These are phyloP conservation scores for Labeo rohita DNA, from an alignment of 2,113 vertebrate species.

Conservation along the genomic window DNA sequence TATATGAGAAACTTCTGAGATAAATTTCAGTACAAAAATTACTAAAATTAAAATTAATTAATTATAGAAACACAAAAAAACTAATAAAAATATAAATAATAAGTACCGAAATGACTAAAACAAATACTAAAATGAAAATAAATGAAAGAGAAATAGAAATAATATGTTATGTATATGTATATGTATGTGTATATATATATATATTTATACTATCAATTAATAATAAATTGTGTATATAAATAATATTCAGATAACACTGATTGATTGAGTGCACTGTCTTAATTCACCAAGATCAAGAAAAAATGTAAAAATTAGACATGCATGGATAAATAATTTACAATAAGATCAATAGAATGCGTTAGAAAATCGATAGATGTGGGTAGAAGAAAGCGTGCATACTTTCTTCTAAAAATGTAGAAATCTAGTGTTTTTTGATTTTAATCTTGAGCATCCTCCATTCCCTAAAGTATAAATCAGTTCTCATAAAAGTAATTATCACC, in stretches of 20 bases:
- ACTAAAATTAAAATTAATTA: not conserved
- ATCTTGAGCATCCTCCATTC: not conserved
- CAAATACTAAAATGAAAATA: not conserved
- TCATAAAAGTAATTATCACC: not conserved
- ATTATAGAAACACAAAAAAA: not conserved
- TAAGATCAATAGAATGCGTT: not conserved
- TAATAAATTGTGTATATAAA: not conserved
- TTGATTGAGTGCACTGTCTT: not conserved
- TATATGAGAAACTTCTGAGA: not conserved
- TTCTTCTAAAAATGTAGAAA: not conserved
- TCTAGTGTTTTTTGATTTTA: not conserved
- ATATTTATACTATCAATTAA: too few relatives aligned
- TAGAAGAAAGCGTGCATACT: not conserved
- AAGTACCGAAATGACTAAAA: not conserved
- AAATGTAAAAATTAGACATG: not conserved
- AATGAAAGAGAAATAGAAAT: not conserved
- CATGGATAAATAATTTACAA: not conserved
- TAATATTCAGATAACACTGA: not conserved
- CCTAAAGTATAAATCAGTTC: not conserved
- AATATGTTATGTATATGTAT: not conserved
- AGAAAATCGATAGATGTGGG: not conserved
- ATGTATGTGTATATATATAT: too few relatives aligned
- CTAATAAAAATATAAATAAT: not conserved
- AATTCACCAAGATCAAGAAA: not conserved
- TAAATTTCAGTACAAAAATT: not conserved